These are phyloP conservation scores for Corticium candelabrum DNA, from an alignment of 37 sponge, comb jelly and placozoan genomes.

Conservation along the genomic window DNA sequence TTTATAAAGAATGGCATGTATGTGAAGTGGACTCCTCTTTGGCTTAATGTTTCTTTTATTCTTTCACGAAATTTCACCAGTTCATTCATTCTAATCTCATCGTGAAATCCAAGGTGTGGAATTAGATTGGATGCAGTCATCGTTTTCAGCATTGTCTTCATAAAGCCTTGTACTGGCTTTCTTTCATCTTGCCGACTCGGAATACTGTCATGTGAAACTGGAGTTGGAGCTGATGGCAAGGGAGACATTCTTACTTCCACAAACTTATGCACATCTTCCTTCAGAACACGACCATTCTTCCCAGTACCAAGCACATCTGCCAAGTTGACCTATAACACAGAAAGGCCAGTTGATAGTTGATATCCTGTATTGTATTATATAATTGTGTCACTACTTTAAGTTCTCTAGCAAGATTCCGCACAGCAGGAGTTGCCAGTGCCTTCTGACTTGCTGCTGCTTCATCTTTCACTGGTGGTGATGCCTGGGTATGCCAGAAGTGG, in stretches of 20 bases:
- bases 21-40: conserved; percentile 28
- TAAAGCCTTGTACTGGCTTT: conserved; percentile 53
- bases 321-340: conserved; percentile 50
- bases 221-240: neutral
- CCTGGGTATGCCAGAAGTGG: too few species aligned
- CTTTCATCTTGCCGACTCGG: conserved; percentile 22
- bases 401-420: conserved; percentile 74
- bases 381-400: conserved; percentile 19
- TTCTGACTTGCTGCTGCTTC: conserved; percentile 20
- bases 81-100: conserved; percentile 68
- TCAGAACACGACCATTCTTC: conserved; percentile 79
- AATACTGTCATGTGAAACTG: neutral
- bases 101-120: conserved; percentile 92
- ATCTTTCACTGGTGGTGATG: too few species aligned
- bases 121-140: conserved; percentile 85
- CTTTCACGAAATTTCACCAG: conserved; percentile 31
- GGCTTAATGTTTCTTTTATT: conserved; percentile 13
- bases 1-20: conserved; percentile 96
- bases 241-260: neutral
- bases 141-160: conserved; percentile 84
- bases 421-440: conserved; percentile 86
- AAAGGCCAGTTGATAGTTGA: too few species aligned
- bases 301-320: conserved; percentile 62
- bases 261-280: conserved; percentile 73
- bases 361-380: too few species aligned